Conservation (phyloP, 2,113 vertebrate species). For the Cyphomyrus discorhynchus region DNA sequence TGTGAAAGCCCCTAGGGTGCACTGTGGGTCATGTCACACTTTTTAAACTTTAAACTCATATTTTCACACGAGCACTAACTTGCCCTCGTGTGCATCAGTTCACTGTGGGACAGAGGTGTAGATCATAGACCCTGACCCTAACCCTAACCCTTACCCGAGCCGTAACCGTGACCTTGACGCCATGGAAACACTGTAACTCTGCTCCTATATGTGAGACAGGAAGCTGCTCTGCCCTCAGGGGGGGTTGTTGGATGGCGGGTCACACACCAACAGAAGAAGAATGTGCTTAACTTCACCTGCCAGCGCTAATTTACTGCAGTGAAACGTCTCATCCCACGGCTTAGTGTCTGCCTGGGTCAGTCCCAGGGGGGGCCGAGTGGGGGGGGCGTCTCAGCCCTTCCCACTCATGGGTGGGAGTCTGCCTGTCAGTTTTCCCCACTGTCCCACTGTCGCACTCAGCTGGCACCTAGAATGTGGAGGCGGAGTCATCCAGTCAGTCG, state of each 20-base stretch:
- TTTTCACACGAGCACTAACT: background rate
- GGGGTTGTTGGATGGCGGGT: conserved; percentile 28
- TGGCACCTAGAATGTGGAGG: background rate
- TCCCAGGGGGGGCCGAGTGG: background rate
- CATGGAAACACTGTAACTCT: background rate
- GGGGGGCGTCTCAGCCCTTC: background rate
- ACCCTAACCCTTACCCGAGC: background rate
- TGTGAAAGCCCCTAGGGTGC: background rate
- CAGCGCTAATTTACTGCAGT: conserved; percentile 28
- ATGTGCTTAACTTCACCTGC: conserved; percentile 36
- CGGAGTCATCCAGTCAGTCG: background rate
- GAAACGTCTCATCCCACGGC: background rate
- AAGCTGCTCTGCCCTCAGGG: conserved; percentile 42
- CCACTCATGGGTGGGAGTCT: background rate
- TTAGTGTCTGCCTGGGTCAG: conserved; percentile 31
- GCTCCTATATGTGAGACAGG: conserved; percentile 44
- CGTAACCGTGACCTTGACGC: no score
- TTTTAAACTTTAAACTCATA: background rate
- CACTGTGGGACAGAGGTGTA: background rate
- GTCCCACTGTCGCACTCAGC: background rate
- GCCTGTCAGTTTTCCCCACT: conserved; percentile 16
- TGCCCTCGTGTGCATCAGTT: background rate
- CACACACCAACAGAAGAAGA: conserved; percentile 18
- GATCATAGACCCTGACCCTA: background rate
- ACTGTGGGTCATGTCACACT: background rate